Evolutionary conservation across 2,113 vertebrate species (phyloP).

Genomic region (Aptenodytes forsteri): DNA sequence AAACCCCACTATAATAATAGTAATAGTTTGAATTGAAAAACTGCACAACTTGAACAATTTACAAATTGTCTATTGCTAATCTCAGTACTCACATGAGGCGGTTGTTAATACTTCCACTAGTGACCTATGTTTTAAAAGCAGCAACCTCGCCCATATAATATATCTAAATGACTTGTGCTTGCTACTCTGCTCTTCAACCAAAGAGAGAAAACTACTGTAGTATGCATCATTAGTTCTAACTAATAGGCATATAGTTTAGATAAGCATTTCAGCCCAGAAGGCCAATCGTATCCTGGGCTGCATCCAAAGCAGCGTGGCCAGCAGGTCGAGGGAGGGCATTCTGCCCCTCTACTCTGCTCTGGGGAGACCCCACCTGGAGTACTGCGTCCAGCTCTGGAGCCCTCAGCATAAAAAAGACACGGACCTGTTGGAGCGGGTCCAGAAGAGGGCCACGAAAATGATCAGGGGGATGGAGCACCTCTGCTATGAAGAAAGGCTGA

Average conservation of each 20-base stretch:
- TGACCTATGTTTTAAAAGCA: background rate
- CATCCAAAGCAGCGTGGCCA: no score
- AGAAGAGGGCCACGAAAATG: no score
- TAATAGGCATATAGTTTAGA: background rate
- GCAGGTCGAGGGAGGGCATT: no score
- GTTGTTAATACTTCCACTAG: background rate
- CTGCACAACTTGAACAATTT: background rate
- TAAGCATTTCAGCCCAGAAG: no score
- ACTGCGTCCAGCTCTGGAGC: no score
- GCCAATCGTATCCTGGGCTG: no score
- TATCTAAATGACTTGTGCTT: background rate
- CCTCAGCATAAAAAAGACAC: no score
- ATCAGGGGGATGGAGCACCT: no score
- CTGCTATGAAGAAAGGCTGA: no score
- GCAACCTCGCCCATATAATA: background rate
- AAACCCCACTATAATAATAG: background rate
- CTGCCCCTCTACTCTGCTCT: no score
- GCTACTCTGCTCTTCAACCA: background rate
- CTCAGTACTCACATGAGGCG: background rate
- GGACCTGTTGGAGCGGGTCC: no score
- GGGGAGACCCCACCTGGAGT: no score
- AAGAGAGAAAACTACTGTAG: background rate
- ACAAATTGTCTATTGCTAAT: background rate
- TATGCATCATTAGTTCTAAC: background rate
- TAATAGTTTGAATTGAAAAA: background rate